phyloP scores from a whole-genome alignment of 2,113 vertebrate genomes.

The Rallus limicola region DNA sequence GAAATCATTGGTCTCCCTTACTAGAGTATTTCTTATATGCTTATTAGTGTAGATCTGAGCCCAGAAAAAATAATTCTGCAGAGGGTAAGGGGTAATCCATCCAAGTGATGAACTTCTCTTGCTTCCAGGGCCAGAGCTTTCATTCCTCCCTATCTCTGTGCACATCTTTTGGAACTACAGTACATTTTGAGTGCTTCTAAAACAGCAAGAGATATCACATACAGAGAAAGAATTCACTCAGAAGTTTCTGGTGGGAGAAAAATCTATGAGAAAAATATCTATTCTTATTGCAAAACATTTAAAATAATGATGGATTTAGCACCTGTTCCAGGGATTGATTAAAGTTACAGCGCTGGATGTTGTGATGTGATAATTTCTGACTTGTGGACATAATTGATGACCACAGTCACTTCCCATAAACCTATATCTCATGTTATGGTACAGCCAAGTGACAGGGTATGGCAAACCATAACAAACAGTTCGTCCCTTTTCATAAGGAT shows the following conservation, averaged over 20 bases:
- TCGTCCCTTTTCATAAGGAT: background rate
- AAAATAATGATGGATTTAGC: background rate
- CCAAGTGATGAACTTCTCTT: background rate
- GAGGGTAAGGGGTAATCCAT: background rate
- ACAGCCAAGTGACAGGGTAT: background rate
- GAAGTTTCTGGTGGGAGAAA: background rate
- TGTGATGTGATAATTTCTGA: background rate
- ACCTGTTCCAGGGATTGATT: background rate
- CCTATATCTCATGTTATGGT: background rate
- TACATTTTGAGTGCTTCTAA: background rate
- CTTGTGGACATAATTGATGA: background rate
- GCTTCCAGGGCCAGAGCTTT: background rate
- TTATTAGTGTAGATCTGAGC: background rate
- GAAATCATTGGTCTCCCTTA: background rate
- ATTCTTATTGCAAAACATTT: background rate
- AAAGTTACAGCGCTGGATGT: background rate
- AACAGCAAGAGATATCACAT: background rate
- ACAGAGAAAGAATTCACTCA: background rate
- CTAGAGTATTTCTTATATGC: background rate
- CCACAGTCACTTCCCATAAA: background rate
- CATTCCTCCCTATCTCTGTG: background rate
- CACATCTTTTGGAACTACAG: background rate
- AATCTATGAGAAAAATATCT: background rate
- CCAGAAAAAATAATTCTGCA: background rate
- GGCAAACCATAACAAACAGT: background rate